Base-by-base conservation (phyloP, 2,113 vertebrate genomes). In the Silurus asotus region DNA sequence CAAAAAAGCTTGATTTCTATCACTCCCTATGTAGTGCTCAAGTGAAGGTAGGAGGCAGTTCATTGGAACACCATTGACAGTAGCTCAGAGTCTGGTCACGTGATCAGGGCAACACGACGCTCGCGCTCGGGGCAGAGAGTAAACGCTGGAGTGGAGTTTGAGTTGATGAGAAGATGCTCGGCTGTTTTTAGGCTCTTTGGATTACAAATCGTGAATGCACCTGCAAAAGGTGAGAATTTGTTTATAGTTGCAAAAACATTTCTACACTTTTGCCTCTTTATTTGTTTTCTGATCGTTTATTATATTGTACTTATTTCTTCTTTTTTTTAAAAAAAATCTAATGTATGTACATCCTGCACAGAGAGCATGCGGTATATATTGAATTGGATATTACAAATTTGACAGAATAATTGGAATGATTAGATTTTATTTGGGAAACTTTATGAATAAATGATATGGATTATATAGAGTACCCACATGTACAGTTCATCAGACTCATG, bases 201-300 rank as follows among this genome's bases (percentile, higher is more conserved):
- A 85, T 72, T 55, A 81, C 10, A 25, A 59, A 62, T 67, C 83
- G 58, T 23, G 83, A 81, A 81, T 59, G 74, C 76, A 87, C 83
- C 56, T 87, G 86, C 80, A 25, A 6, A 58, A 77, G 88, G 88
- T 89, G 84, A 83, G 88, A 49, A 14, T 67, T 74, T 59, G 5
- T 23, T 70, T 28, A 0, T 9, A 23, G 20, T 48, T 53, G 78
- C n/a, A 0, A 82, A 76, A 62, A 56, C 14, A 77, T 53, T 13
- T 28, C 3, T 2, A 58, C n/a, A 83, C 51, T 56, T 67, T n/a
- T 11, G 20, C n/a, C 8, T 20, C 20, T 13, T 53, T 53, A 48
- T 17, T n/a, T 11, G 8, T 55, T 28, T 23, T 72, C 1, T 4
- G 6, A 55, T 82, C 3, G 20, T 53, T 81, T 65, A 37, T 78